Percentiles rank a stretch among this genome's conserved stretches.
Evolutionary conservation across 2,888 invertebrate genomes (phyloP).

Genomic region (Metacarcinus magister): DNA sequence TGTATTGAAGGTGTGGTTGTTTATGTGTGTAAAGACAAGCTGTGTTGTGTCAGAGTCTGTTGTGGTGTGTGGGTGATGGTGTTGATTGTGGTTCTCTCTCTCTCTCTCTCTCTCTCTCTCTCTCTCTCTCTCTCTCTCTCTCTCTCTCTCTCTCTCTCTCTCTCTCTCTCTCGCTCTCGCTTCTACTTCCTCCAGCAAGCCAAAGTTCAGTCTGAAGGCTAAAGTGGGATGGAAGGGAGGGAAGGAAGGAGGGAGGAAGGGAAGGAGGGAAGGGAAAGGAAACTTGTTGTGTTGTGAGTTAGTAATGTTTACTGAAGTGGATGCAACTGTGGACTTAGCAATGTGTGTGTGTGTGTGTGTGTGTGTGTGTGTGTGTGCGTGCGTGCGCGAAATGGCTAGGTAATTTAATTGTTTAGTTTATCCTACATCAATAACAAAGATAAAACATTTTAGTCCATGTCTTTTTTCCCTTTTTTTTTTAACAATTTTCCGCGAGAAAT

Average conservation of each 20-base stretch:
- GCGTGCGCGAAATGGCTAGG: background rate
- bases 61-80: background rate
- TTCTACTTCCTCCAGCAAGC: background rate
- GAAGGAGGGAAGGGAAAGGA: background rate
- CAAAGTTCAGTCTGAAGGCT: no score
- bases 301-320: background rate
- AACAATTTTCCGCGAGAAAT: background rate
- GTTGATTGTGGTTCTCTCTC: background rate
- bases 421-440: background rate
- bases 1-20: no score
- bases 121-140: background rate
- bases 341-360: slow-evolving; percentile 15
- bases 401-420: background rate
- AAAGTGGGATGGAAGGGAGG: background rate
- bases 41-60: background rate
- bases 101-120: background rate
- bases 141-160: background rate
- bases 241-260: background rate
- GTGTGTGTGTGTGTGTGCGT: background rate
- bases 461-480: background rate
- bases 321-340: slow-evolving; percentile 2
- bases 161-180: background rate
- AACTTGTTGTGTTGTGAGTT: background rate
- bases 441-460: background rate
- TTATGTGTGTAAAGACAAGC: no score